Conservation (phyloP, 2,113 vertebrate species). For the Clarias batrachus region DNA sequence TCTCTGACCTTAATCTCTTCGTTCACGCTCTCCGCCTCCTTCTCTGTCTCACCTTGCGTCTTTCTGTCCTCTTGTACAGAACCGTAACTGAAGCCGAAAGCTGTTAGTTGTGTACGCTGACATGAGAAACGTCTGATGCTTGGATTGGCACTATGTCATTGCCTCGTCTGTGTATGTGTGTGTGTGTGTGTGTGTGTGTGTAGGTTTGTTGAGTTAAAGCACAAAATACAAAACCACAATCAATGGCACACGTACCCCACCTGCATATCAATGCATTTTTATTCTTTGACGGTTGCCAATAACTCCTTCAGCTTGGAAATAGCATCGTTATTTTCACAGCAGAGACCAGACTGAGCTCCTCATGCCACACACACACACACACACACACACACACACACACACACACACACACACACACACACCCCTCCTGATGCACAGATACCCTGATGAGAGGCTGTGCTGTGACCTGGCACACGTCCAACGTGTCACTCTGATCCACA, state of each 20-base stretch:
- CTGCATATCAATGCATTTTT: neutral
- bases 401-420: too few species aligned
- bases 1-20: constrained; percentile 37
- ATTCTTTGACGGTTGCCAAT: neutral
- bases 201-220: neutral
- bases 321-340: neutral
- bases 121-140: neutral
- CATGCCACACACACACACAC: too few species aligned
- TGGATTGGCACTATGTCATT: neutral
- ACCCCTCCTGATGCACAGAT: neutral
- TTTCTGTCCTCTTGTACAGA: neutral
- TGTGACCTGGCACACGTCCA: neutral
- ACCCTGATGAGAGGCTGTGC: neutral
- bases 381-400: neutral
- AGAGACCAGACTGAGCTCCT: neutral
- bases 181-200: neutral
- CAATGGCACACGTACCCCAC: neutral
- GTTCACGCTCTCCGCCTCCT: neutral
- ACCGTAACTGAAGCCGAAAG: neutral
- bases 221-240: neutral
- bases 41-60: neutral
- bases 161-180: too few species aligned
- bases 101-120: neutral
- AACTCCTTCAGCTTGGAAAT: neutral
- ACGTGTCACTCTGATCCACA: too few species aligned